Conservation (phyloP, 2,113 vertebrate genomes). For the Micromys minutus region DNA sequence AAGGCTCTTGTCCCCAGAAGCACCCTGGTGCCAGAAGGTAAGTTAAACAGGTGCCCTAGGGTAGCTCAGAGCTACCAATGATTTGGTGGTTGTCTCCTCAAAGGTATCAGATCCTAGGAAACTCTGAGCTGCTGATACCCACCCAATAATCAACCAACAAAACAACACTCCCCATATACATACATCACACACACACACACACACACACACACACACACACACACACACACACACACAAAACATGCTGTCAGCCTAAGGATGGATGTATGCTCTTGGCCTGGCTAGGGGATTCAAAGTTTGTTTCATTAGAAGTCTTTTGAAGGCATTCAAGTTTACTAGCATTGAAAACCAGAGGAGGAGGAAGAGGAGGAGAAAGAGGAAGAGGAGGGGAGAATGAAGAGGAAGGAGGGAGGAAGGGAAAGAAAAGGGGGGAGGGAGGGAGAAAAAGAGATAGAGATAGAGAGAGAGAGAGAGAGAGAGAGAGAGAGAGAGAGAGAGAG, state of each 20-base stretch:
- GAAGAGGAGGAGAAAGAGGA: too few relatives aligned
- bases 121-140: not conserved
- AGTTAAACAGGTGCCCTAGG: not conserved
- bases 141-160: not conserved
- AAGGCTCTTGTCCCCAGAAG: conserved; percentile 42
- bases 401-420: not conserved
- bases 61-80: not conserved
- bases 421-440: not conserved
- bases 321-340: not conserved
- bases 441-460: not conserved
- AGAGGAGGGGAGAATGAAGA: not conserved
- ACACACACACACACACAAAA: not conserved
- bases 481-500: not conserved
- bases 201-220: not conserved
- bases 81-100: not conserved
- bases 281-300: not conserved
- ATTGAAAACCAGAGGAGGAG: not conserved
- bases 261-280: not conserved
- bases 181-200: too few relatives aligned
- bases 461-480: not conserved
- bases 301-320: not conserved
- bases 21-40: not conserved
- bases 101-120: not conserved
- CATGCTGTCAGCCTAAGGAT: not conserved
- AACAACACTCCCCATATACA: not conserved